Conservation (phyloP, 2,888 invertebrate genomes). For the Diarsia mendica region DNA sequence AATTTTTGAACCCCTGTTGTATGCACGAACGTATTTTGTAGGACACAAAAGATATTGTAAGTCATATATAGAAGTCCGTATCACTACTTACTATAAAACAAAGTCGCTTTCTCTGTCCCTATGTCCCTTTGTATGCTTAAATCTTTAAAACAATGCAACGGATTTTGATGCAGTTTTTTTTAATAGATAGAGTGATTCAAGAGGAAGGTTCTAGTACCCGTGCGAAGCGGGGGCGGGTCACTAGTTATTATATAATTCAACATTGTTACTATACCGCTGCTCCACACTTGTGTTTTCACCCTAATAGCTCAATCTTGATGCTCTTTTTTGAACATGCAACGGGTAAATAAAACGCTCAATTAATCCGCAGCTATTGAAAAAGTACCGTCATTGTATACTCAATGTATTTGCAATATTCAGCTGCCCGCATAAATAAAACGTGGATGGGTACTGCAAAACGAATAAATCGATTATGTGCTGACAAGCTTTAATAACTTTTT, state of each 20-base stretch:
- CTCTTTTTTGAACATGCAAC: slow-evolving; percentile 19
- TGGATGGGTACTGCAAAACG: neutral
- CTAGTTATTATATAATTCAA: neutral
- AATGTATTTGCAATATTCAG: slow-evolving; percentile 20
- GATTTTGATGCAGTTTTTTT: no score
- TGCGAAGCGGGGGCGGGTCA: no score
- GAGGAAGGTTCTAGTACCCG: no score
- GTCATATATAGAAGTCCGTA: no score
- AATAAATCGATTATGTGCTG: neutral
- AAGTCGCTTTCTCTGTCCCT: no score
- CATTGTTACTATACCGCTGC: neutral
- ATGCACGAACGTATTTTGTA: neutral
- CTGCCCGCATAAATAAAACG: neutral
- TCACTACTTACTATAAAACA: no score
- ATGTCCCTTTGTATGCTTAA: no score
- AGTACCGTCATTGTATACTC: neutral
- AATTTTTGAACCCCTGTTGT: neutral
- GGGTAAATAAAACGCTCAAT: slow-evolving; percentile 25
- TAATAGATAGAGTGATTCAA: no score
- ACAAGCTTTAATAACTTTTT: neutral
- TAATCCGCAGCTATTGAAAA: slow-evolving; percentile 14
- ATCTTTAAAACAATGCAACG: no score
- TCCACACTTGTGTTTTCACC: neutral
- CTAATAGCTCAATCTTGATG: neutral
- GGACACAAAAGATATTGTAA: no score